Conservation (phyloP, 2,113 vertebrate species). For the human (Homo sapiens) region DNA sequence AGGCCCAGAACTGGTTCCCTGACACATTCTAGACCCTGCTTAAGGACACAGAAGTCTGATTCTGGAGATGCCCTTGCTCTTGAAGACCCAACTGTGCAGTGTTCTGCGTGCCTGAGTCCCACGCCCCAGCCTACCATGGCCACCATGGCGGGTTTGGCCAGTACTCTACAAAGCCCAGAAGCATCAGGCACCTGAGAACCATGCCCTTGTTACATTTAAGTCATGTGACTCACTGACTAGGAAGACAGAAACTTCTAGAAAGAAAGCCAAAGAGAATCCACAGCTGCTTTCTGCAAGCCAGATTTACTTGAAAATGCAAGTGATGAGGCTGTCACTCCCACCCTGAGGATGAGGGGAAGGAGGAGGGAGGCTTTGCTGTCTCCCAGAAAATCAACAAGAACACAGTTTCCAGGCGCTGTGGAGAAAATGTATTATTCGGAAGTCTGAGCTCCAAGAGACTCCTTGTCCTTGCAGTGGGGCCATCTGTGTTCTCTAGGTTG, state of each 20-base stretch:
- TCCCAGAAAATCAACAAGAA: slow-evolving; percentile 11
- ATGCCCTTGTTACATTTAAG: neutral
- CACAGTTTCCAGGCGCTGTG: neutral
- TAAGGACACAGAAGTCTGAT: neutral
- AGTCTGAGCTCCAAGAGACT: neutral
- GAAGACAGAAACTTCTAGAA: slow-evolving; percentile 4
- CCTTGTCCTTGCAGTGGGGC: neutral
- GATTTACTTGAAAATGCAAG: neutral
- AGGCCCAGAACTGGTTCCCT: neutral
- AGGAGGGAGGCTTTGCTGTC: neutral
- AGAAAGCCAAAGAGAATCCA: neutral
- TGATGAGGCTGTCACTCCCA: neutral
- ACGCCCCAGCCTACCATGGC: neutral
- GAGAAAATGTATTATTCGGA: neutral
- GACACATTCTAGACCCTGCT: neutral
- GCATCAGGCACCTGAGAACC: neutral
- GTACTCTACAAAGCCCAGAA: neutral
- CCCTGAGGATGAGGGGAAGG: neutral
- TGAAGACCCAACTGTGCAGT: no score
- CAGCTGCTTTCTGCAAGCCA: neutral
- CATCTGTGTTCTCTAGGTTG: neutral
- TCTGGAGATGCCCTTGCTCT: neutral
- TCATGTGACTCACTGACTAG: neutral
- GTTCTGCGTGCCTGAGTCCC: neutral
- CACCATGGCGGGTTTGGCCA: neutral